Evolutionary conservation across 1,140 invertebrate genomes (phyloP), one percentile per base, ranked within the genome.

Genomic region (Stenopsyche tienmushanensis): DNA sequence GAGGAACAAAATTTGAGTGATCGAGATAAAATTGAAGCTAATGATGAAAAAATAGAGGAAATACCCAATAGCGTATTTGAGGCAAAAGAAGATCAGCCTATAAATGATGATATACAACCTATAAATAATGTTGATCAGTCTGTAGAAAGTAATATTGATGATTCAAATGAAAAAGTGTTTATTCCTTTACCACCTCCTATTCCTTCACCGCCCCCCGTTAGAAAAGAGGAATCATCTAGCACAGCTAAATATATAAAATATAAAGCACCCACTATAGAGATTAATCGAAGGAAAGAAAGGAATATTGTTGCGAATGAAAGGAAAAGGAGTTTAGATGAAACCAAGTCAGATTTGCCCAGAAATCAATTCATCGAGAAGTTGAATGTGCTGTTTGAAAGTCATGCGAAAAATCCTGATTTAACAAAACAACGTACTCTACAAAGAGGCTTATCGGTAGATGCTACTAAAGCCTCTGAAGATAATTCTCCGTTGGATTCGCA

Each of bases 131-230:
- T n/a, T n/a, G n/a, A n/a, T n/a, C n/a, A n/a, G n/a, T n/a, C n/a
- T n/a, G n/a, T n/a, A n/a, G n/a, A n/a, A n/a, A n/a, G n/a, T n/a
- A n/a, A n/a, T n/a, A n/a, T n/a, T n/a, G n/a, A n/a, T n/a, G 58
- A 50, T 17, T 54, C 60, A 45, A 64, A 60, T 52, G 21, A 49
- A 26, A 23, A 49, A 3, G 54, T 62, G 2, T 58, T 59, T 24
- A 69, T 64, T 50, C 67, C 66, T 8, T 39, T 29, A 52, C 58
- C 67, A 41, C 67, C 67, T 17, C 67, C 67, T 39, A 39, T 13
- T 39, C 29, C 29, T 39, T 13, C 29, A 39, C 7, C 29, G 18
- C 45, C 45, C 1, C 45, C 45, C 18, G 17, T 21, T 9, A 49
- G 18, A 21, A 21, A 49, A 5, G 52, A 54, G n/a, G 39, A 3